phyloP scores from a whole-genome alignment of 2,113 vertebrate genomes.

The Argyrosomus japonicus region DNA sequence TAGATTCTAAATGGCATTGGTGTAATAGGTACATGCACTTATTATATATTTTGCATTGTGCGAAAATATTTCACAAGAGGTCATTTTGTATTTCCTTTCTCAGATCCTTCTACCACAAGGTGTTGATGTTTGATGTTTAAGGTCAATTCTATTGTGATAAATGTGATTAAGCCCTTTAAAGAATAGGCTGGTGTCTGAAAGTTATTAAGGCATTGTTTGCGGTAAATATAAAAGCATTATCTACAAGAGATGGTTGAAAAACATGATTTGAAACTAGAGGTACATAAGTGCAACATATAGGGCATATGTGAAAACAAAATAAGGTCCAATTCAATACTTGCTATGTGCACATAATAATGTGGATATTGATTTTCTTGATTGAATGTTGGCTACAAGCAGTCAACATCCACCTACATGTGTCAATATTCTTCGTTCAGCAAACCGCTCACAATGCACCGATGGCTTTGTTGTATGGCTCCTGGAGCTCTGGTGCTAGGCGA shows the following conservation, averaged over 20 bases:
- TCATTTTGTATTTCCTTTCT: not conserved
- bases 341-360: conserved; percentile 13
- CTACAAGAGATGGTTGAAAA: not conserved
- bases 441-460: conserved; percentile 40
- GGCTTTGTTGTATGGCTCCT: conserved; percentile 43
- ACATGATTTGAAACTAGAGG: not conserved
- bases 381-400: conserved; percentile 38
- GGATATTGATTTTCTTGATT: conserved; percentile 44
- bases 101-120: not conserved
- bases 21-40: not conserved
- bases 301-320: conserved; percentile 16
- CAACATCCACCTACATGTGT: conserved; percentile 46
- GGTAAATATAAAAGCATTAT: not conserved
- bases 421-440: conserved; percentile 48
- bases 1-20: not conserved
- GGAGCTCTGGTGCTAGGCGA: conserved; percentile 17
- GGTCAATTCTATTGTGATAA: not conserved
- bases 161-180: not conserved
- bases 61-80: not conserved
- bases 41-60: not conserved
- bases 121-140: not conserved
- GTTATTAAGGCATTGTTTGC: not conserved
- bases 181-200: not conserved
- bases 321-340: conserved; percentile 1
- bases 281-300: not conserved